Evolutionary conservation across 2,797 vertebrate genomes (phyloP).

Genomic region (Pangasius sanitwongsei): DNA sequence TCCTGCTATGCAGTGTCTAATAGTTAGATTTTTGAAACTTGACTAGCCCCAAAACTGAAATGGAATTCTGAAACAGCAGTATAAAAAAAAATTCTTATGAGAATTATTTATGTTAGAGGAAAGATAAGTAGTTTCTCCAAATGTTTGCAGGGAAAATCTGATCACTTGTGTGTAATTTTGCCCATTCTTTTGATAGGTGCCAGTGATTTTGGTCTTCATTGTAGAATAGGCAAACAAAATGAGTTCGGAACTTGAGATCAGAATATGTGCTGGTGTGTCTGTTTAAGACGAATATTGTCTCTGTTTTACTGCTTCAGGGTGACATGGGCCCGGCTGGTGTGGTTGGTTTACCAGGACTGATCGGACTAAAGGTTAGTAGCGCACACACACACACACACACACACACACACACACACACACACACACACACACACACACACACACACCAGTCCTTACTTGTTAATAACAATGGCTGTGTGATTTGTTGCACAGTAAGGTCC

Average conservation of each 20-base stretch:
- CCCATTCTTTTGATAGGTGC: not conserved
- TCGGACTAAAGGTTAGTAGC: constrained; percentile 91
- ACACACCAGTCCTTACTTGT: not conserved
- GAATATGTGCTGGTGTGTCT: not conserved
- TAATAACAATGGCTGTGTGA: not conserved
- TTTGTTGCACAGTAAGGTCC: not conserved
- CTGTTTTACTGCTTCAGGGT: constrained; percentile 79
- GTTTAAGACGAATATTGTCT: constrained; percentile 25
- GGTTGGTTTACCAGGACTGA: constrained; percentile 88
- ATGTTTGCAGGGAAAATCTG: not conserved
- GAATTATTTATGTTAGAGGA: not conserved
- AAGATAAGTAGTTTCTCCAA: not conserved
- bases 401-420: not conserved
- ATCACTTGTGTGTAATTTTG: not conserved
- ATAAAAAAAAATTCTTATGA: not conserved
- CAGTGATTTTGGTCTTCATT: not conserved
- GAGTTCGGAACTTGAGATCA: not conserved
- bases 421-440: not conserved
- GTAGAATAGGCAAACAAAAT: not conserved
- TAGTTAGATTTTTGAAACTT: not conserved
- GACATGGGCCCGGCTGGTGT: constrained; percentile 89
- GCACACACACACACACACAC: constrained; percentile 2
- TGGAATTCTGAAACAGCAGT: not conserved
- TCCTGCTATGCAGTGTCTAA: not conserved
- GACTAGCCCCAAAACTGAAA: not conserved